Evolutionary conservation across 2,888 invertebrate genomes (phyloP), one percentile per base, ranked within the genome.

Genomic region (Tuberolachnus salignus): DNA sequence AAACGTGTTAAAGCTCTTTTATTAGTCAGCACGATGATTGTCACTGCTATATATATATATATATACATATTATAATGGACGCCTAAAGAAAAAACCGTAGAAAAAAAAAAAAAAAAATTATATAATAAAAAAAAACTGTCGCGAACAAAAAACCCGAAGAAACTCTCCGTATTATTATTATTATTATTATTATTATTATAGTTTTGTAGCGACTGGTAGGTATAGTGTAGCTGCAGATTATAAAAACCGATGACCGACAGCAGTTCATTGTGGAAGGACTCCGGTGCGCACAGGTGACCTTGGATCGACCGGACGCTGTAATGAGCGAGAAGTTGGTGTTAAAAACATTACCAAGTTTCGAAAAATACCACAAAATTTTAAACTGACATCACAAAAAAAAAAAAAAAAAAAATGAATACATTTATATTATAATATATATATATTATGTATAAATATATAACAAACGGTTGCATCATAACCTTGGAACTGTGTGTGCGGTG

Each of bases 341-440:
- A 69, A 78, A 78, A 78, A 78, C 69, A 78, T 67, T 49, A 78
- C 78, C 59, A 78, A 78, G 78, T 78, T 69, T 67, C 67, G 69
- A 78, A 69, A 73, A 78, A 69, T 78, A 78, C 78, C 78, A 78
- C 78, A 78, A 59, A 78, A 69, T 78, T 74, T 78, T 78, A 69
- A 21, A 59, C 78, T 34, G 69, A 69, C 66, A 69, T 51, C 57
- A 44, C 67, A 55, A 8, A 46, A 53, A 51, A 72, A 49, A 73
- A 19, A 42, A 55, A 71, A 46, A 63, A 57, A 69, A 69, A 74
- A 42, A 78, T 59, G 59, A 66, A 66, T 66, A 75, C 57, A 57
- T 67, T 69, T 67, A 21, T n/a, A n/a, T n/a, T n/a, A n/a, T n/a
- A n/a, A n/a, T n/a, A n/a, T n/a, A n/a, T n/a, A n/a, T 74, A 64